Percentiles rank a stretch among this genome's conserved stretches.
phyloP scores from a whole-genome alignment of 2,888 invertebrate species.

The Alviniconcha strummeri region DNA sequence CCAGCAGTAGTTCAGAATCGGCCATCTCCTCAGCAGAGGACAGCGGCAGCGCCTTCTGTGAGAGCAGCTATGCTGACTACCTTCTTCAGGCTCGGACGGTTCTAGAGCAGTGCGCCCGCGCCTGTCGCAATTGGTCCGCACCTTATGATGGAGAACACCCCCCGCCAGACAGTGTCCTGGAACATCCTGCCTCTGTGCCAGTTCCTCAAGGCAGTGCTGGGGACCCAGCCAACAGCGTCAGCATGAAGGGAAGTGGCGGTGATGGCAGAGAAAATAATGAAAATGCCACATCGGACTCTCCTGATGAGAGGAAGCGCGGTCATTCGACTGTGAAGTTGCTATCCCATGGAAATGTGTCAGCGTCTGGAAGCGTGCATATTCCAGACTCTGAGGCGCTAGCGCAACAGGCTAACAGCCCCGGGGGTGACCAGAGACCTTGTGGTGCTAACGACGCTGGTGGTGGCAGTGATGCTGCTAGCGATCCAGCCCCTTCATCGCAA shows the following conservation, averaged over 20 bases:
- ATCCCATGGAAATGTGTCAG: conserved; percentile 30
- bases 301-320: neutral
- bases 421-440: neutral
- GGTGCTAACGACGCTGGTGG: neutral
- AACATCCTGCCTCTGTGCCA: neutral
- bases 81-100: conserved; percentile 88
- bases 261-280: neutral
- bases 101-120: conserved; percentile 83
- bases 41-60: conserved; percentile 39
- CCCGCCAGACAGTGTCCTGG: conserved; percentile 54
- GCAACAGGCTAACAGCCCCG: neutral
- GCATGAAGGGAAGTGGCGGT: neutral
- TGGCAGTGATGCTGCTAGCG: neutral
- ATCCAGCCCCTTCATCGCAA: neutral
- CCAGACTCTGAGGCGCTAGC: neutral
- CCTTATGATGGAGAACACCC: conserved; percentile 83
- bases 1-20: neutral
- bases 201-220: neutral
- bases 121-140: conserved; percentile 87
- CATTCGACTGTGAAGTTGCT: conserved; percentile 27
- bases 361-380: neutral
- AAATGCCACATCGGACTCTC: neutral
- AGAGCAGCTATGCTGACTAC: conserved; percentile 77
- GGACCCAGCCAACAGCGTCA: neutral
- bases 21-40: neutral